Evolutionary conservation across 2,888 invertebrate genomes (phyloP).

Genomic region (Epistrophe eligans): DNA sequence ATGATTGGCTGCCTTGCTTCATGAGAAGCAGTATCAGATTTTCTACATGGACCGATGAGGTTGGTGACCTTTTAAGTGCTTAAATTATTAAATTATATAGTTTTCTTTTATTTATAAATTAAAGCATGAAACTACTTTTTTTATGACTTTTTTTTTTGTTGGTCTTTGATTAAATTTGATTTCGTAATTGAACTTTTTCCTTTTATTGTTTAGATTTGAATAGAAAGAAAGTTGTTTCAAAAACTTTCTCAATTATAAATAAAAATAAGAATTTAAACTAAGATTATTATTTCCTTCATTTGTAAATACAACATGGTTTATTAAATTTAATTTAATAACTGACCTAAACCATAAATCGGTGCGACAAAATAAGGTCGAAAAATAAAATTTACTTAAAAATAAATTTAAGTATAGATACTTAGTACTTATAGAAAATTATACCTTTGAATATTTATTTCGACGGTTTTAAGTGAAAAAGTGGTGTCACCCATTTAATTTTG

Average conservation of each 20-base stretch:
- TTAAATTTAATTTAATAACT: too few species aligned
- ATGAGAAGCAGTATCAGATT: constrained; percentile 23
- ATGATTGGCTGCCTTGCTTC: constrained; percentile 13
- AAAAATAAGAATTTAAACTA: too few species aligned
- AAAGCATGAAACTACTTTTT: neutral
- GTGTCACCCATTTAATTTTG: too few species aligned
- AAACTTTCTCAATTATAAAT: neutral
- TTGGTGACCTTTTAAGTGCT: constrained; percentile 10
- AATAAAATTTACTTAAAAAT: too few species aligned
- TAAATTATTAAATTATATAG: constrained; percentile 19
- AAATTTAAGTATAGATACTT: too few species aligned
- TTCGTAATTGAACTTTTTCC: neutral
- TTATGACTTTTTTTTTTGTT: neutral
- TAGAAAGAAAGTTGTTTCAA: neutral
- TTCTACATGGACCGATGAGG: constrained; percentile 10
- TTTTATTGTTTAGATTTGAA: neutral
- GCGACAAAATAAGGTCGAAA: too few species aligned
- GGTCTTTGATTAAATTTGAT: neutral
- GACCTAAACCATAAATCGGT: too few species aligned
- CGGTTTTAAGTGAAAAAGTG: too few species aligned
- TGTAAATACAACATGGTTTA: too few species aligned
- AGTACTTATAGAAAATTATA: too few species aligned
- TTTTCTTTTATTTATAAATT: constrained; percentile 14
- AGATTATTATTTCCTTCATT: too few species aligned
- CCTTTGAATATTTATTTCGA: too few species aligned